Conservation (phyloP, 1,140 invertebrate genomes). For the Lucilia sericata region DNA sequence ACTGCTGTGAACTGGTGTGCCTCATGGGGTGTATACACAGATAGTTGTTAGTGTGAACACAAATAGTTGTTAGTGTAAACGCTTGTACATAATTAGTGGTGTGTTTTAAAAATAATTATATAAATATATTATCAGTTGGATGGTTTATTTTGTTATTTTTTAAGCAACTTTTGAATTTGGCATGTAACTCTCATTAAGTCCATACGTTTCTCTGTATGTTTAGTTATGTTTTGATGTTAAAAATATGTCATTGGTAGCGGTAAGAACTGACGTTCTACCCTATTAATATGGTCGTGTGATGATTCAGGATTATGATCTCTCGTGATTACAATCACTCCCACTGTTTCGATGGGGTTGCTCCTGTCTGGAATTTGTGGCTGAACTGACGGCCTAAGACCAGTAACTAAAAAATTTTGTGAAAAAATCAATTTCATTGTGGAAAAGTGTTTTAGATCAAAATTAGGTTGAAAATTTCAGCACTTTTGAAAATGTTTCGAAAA, state of each 20-base stretch:
- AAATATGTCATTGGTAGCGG: slow-evolving; percentile 64
- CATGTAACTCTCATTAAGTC: slow-evolving; percentile 41
- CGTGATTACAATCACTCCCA: slow-evolving; percentile 66
- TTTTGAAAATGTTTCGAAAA: too few relatives aligned
- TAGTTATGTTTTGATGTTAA: background rate
- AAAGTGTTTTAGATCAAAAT: too few relatives aligned
- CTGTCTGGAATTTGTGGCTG: slow-evolving; percentile 65
- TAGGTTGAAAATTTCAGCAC: too few relatives aligned
- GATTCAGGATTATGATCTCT: slow-evolving; percentile 63
- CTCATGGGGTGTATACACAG: too few relatives aligned
- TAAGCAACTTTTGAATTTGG: too few relatives aligned
- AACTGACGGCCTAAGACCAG: slow-evolving; percentile 63
- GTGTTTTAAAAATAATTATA: too few relatives aligned
- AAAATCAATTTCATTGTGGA: background rate
- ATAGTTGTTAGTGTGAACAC: too few relatives aligned
- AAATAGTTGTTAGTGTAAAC: too few relatives aligned
- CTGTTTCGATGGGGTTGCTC: slow-evolving; percentile 67
- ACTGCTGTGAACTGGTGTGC: too few relatives aligned
- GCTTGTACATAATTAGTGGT: too few relatives aligned
- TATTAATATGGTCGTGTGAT: slow-evolving; percentile 67
- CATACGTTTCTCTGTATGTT: background rate
- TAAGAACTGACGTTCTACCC: slow-evolving; percentile 68
- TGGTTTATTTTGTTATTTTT: too few relatives aligned
- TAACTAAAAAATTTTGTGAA: background rate
- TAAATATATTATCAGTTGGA: too few relatives aligned